phyloP scores from a whole-genome alignment of 2,888 invertebrate species.

The Macrophya annulata region DNA sequence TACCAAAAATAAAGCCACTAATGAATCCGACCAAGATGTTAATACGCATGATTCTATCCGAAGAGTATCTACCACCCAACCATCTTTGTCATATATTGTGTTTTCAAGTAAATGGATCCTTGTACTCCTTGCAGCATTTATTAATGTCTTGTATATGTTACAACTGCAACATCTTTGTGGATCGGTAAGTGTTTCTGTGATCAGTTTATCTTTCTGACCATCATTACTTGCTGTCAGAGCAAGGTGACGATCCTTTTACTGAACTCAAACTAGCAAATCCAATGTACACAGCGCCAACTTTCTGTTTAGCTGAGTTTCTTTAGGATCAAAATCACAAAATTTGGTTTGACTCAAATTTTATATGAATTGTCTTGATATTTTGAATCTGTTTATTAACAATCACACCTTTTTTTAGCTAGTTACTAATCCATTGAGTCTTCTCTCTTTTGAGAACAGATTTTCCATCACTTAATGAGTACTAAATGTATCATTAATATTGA shows the following conservation, averaged over 20 bases:
- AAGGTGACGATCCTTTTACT: neutral
- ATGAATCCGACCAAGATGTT: slow-evolving; percentile 31
- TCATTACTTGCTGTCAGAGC: neutral
- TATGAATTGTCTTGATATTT: too few relatives aligned
- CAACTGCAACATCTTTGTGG: slow-evolving; percentile 69
- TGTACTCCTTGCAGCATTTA: slow-evolving; percentile 69
- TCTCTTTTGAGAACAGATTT: too few relatives aligned
- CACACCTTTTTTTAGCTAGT: neutral
- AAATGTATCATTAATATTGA: too few relatives aligned
- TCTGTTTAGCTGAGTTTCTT: neutral
- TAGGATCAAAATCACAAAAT: neutral
- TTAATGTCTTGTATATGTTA: slow-evolving; percentile 69
- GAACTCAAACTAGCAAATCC: neutral
- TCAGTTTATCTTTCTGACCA: neutral
- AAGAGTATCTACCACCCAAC: slow-evolving; percentile 49
- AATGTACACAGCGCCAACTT: neutral
- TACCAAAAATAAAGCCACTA: slow-evolving; percentile 52
- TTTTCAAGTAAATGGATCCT: slow-evolving; percentile 65
- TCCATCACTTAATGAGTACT: too few relatives aligned
- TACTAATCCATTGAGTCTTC: neutral
- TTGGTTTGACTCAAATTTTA: neutral
- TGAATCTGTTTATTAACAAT: neutral
- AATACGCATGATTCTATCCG: slow-evolving; percentile 30
- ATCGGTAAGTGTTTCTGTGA: slow-evolving; percentile 66
- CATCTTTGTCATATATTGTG: slow-evolving; percentile 56